A percentile compares a stretch with the other conserved stretches of the same genome.
phyloP scores from a whole-genome alignment of 2,113 vertebrate species.

The Pandion haliaetus region DNA sequence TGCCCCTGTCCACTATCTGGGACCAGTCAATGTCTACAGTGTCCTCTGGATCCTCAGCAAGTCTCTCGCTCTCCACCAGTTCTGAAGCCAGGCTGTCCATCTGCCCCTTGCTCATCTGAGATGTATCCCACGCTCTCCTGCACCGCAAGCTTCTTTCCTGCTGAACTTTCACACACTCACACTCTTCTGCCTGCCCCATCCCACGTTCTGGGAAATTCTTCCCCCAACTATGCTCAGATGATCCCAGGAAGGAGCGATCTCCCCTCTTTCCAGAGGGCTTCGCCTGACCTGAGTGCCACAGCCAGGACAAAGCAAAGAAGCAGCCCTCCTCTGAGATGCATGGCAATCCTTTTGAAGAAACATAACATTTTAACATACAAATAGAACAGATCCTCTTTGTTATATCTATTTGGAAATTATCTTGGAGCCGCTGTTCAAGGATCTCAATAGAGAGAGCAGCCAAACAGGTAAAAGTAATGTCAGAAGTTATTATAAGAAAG shows the following conservation, averaged over 20 bases:
- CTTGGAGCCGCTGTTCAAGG: background rate
- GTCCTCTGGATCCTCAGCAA: background rate
- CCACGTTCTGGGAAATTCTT: background rate
- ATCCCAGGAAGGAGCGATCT: background rate
- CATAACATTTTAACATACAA: rapidly evolving
- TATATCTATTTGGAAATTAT: background rate
- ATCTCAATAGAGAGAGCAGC: background rate
- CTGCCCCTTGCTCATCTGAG: background rate
- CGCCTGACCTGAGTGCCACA: rapidly evolving
- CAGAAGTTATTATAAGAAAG: background rate
- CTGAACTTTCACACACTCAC: background rate
- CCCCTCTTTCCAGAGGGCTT: background rate
- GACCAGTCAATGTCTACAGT: rapidly evolving
- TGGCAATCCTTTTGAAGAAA: background rate
- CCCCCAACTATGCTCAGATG: background rate
- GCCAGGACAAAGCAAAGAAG: background rate
- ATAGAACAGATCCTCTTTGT: background rate
- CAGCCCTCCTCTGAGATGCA: background rate
- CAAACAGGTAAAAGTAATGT: background rate
- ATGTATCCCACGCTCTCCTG: background rate
- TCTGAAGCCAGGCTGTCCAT: background rate
- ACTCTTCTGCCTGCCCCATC: background rate
- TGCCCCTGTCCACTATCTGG: no score
- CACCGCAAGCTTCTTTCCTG: rapidly evolving
- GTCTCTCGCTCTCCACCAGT: background rate